Conservation (phyloP, 2,888 invertebrate genomes). For the Autographa gamma region DNA sequence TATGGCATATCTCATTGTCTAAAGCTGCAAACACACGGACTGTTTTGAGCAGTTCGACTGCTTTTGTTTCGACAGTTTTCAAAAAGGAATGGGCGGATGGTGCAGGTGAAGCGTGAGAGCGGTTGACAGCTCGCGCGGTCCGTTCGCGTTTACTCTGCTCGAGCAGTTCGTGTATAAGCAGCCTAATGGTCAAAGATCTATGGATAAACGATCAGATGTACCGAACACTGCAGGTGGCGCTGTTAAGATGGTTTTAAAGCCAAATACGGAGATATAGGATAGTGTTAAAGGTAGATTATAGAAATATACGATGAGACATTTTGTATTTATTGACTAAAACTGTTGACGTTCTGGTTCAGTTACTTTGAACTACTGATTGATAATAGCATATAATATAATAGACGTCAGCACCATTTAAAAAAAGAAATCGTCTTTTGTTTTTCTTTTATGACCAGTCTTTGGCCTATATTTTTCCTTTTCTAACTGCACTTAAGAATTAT, state of each 20-base stretch:
- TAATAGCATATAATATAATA: neutral
- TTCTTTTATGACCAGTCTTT: neutral
- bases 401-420: neutral
- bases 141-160: too few species aligned
- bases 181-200: constrained; percentile 24
- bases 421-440: neutral
- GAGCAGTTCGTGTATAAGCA: too few species aligned
- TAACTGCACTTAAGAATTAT: constrained; percentile 9
- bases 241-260: constrained; percentile 1
- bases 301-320: constrained; percentile 7
- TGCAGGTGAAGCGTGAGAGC: too few species aligned
- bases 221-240: constrained; percentile 26
- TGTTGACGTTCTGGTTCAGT: neutral
- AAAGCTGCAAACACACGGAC: too few species aligned
- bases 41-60: too few species aligned
- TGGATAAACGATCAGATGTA: neutral
- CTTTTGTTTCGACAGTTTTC: too few species aligned
- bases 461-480: neutral
- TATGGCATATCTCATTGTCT: constrained; percentile 38
- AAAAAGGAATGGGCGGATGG: too few species aligned
- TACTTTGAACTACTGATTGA: neutral
- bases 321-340: neutral
- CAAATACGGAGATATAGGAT: constrained; percentile 4
- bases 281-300: constrained; percentile 6
- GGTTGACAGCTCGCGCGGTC: too few species aligned